phyloP scores from a whole-genome alignment of 2,113 vertebrate species.

The Xenopus laevis region DNA sequence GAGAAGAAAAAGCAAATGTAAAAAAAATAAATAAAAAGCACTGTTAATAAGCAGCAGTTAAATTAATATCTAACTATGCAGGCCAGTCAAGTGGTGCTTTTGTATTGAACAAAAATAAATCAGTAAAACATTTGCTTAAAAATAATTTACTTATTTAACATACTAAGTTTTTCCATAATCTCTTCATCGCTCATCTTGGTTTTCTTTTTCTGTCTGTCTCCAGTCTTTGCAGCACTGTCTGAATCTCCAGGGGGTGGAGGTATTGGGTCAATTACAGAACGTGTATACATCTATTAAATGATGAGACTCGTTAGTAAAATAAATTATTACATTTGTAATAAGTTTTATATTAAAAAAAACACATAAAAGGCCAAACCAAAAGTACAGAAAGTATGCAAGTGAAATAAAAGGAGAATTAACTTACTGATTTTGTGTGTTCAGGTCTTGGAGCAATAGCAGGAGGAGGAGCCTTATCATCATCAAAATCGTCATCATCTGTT shows the following conservation, averaged over 20 bases:
- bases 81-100: no score
- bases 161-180: constrained; percentile 97
- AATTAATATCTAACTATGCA: no score
- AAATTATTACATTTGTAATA: neutral
- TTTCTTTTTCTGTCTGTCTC: constrained; percentile 91
- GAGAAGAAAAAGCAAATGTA: constrained; percentile 26
- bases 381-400: no score
- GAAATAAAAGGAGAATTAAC: constrained; percentile 36
- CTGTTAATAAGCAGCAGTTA: no score
- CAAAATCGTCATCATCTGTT: constrained; percentile 74
- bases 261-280: constrained; percentile 90
- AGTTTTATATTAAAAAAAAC: neutral
- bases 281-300: constrained; percentile 79
- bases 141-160: constrained; percentile 50
- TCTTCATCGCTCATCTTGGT: constrained; percentile 96
- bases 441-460: constrained; percentile 89
- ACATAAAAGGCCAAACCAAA: no score
- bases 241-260: constrained; percentile 69
- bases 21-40: no score
- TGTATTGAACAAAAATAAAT: no score
- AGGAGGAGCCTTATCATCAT: constrained; percentile 83
- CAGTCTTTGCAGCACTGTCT: constrained; percentile 73
- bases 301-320: neutral
- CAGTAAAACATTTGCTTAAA: neutral
- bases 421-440: constrained; percentile 95